Conservation (phyloP, 2,888 invertebrate species). For the Cerceris rybyensis region DNA sequence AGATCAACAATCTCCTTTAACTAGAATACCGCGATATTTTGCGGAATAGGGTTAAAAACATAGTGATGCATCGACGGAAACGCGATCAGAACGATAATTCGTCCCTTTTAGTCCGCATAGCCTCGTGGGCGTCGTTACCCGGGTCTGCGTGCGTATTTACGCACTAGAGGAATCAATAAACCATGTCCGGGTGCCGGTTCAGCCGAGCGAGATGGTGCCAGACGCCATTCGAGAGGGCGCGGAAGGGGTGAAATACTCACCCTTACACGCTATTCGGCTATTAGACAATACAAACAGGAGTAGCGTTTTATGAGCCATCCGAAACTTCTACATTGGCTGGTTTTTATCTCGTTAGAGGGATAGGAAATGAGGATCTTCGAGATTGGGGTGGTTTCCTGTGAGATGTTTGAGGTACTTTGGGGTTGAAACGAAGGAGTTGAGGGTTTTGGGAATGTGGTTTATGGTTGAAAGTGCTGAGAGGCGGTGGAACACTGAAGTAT, state of each 20-base stretch:
- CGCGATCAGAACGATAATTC: constrained; percentile 49
- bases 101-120: constrained; percentile 47
- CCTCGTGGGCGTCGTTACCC: constrained; percentile 63
- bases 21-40: too few species aligned
- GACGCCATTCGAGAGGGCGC: constrained; percentile 44
- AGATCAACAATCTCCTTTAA: too few species aligned
- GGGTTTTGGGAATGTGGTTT: too few species aligned
- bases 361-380: too few species aligned
- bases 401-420: too few species aligned
- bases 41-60: background rate
- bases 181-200: constrained; percentile 67
- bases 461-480: too few species aligned
- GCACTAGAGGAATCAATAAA: constrained; percentile 73
- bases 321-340: background rate
- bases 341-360: too few species aligned
- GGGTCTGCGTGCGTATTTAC: constrained; percentile 66
- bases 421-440: too few species aligned
- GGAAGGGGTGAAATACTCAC: constrained; percentile 49
- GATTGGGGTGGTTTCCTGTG: too few species aligned
- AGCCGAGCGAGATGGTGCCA: constrained; percentile 53
- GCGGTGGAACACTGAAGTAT: too few species aligned
- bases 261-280: constrained; percentile 70
- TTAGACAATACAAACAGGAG: constrained; percentile 70
- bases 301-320: constrained; percentile 16
- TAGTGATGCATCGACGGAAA: background rate